phyloP scores from a whole-genome alignment of 2,113 vertebrate species.

The Crotalus helleri region DNA sequence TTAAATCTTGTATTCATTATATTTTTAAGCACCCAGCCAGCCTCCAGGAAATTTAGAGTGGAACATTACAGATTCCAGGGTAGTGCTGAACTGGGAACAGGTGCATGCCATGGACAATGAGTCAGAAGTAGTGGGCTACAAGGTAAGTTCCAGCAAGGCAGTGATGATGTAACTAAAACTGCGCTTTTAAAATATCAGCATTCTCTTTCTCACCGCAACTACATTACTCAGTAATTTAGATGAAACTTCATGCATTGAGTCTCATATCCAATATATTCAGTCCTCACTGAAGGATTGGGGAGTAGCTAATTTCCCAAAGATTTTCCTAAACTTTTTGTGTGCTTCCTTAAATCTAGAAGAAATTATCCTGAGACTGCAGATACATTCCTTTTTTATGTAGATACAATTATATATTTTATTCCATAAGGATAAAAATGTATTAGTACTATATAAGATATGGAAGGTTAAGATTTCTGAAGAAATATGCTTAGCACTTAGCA shows the following conservation, averaged over 20 bases:
- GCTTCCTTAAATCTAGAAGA: neutral
- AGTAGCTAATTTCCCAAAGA: neutral
- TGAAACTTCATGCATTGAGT: neutral
- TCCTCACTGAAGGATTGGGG: neutral
- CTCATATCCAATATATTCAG: neutral
- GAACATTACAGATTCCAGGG: conserved; percentile 85
- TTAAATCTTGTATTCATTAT: conserved; percentile 38
- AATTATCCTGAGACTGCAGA: neutral
- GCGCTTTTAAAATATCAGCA: neutral
- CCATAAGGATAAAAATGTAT: neutral
- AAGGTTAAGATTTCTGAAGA: neutral
- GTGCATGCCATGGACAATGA: conserved; percentile 88
- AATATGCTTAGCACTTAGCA: neutral
- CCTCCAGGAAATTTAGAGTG: conserved; percentile 88
- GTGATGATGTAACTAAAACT: neutral
- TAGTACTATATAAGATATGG: neutral
- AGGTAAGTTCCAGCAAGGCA: conserved; percentile 70
- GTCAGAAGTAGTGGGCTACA: conserved; percentile 90
- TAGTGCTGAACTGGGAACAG: conserved; percentile 90
- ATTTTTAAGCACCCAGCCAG: conserved; percentile 83
- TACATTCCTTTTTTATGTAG: neutral
- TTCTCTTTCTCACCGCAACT: neutral
- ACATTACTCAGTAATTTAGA: neutral
- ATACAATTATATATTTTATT: neutral
- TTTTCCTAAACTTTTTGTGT: neutral